phyloP scores from a whole-genome alignment of 2,888 invertebrate genomes.

The Girardia tigrina region DNA sequence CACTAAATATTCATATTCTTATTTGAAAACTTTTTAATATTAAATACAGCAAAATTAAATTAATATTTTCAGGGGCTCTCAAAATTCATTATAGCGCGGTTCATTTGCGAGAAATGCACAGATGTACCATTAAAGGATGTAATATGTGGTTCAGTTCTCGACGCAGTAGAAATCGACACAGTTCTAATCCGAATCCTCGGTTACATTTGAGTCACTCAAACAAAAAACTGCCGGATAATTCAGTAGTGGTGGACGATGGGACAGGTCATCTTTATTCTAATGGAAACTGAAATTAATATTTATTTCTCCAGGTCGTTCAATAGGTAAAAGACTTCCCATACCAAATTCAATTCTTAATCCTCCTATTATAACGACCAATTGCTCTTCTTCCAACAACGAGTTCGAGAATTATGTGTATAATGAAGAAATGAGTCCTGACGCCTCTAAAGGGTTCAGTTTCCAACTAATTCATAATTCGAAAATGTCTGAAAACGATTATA shows the following conservation, averaged over 20 bases:
- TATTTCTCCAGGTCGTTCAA: slow-evolving; percentile 24
- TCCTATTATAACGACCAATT: slow-evolving; percentile 7
- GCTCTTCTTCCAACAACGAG: not conserved
- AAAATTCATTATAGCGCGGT: slow-evolving; percentile 99
- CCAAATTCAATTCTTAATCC: slow-evolving; percentile 36
- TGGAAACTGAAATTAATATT: not conserved
- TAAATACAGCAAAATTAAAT: not conserved
- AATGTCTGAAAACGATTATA: not conserved
- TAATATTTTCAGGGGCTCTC: slow-evolving; percentile 58
- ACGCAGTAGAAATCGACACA: slow-evolving; percentile 82
- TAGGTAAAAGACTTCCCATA: slow-evolving; percentile 33
- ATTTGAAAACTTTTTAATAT: no score
- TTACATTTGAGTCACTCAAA: slow-evolving; percentile 83
- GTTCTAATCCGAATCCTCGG: slow-evolving; percentile 94
- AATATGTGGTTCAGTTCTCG: slow-evolving; percentile 98
- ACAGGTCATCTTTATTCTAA: slow-evolving; percentile 24
- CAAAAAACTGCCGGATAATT: slow-evolving; percentile 61
- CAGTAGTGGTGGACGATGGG: slow-evolving; percentile 49
- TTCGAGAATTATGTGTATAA: not conserved
- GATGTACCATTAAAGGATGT: slow-evolving; percentile 93
- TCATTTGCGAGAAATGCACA: slow-evolving; percentile 91
- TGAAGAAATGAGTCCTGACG: not conserved
- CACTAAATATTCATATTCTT: no score
- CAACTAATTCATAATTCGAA: slow-evolving; percentile 9
- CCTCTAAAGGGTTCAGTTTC: not conserved